phyloP scores from a whole-genome alignment of 2,797 vertebrate genomes.

The Fringilla coelebs region DNA sequence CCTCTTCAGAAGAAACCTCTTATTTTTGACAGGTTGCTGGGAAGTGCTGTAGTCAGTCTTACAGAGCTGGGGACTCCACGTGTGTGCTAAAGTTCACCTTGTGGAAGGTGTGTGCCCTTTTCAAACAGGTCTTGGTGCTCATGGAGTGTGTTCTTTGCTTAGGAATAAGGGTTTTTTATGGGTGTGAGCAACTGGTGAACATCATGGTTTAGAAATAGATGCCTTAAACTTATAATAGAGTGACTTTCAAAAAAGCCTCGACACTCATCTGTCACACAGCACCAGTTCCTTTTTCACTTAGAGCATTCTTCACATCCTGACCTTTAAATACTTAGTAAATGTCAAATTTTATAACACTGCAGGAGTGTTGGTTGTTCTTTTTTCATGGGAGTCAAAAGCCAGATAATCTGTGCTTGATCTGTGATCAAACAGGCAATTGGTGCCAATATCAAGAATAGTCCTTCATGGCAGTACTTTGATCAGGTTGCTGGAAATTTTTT shows the following conservation, averaged over 20 bases:
- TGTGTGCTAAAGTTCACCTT: background rate
- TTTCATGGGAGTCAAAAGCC: constrained; percentile 1
- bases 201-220: constrained; percentile 26
- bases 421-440: constrained; percentile 19
- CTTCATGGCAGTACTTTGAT: background rate
- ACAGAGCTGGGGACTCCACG: background rate
- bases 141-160: background rate
- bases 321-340: constrained; percentile 33
- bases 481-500: background rate
- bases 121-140: background rate
- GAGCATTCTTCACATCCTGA: constrained; percentile 25
- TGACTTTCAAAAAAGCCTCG: constrained; percentile 16
- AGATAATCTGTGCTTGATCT: constrained; percentile 18
- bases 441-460: background rate
- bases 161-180: background rate
- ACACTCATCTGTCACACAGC: constrained; percentile 4
- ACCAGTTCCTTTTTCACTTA: constrained; percentile 18
- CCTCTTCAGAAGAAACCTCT: background rate
- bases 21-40: background rate
- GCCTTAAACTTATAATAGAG: background rate
- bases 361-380: background rate
- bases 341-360: background rate
- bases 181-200: background rate
- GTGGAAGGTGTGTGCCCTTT: background rate
- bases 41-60: background rate